phyloP scores from a whole-genome alignment of 2,888 invertebrate genomes.

The Lasioglossum lativentre region DNA sequence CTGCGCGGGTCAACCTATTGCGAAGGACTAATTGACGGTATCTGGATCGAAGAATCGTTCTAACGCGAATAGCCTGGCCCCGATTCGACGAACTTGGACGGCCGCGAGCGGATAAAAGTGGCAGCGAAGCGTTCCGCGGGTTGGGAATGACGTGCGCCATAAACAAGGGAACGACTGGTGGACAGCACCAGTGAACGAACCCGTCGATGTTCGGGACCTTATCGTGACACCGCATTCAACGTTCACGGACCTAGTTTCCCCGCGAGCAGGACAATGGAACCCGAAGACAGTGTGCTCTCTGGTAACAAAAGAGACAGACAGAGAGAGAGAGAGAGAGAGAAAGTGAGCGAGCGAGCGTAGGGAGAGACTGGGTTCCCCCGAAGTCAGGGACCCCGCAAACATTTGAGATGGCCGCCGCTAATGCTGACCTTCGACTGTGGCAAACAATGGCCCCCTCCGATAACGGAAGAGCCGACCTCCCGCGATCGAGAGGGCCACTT shows the following conservation, averaged over 20 bases:
- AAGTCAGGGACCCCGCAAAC: conserved; percentile 29
- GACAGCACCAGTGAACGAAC: not conserved
- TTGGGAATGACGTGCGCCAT: not conserved
- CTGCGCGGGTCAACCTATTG: conserved; percentile 5
- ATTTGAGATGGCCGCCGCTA: conserved; percentile 37
- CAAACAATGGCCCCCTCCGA: conserved; percentile 14
- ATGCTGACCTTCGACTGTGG: conserved; percentile 22
- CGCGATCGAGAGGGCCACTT: conserved; percentile 14
- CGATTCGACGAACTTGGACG: conserved; percentile 8
- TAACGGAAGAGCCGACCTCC: conserved; percentile 17
- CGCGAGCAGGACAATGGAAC: conserved; percentile 9
- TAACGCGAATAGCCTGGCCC: not conserved
- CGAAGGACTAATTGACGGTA: conserved; percentile 37
- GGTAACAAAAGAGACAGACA: not conserved
- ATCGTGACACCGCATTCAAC: not conserved
- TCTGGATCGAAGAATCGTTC: conserved; percentile 18
- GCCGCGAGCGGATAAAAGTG: conserved; percentile 14
- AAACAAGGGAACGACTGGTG: not conserved
- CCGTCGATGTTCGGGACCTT: conserved; percentile 17
- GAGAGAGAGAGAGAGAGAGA: not conserved
- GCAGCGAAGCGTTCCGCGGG: not conserved
- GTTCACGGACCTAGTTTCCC: not conserved
- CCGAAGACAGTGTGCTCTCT: not conserved
- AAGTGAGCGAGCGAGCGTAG: too few relatives aligned
- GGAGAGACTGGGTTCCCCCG: not conserved